Conservation (phyloP, 1,140 invertebrate genomes). For the Hylaeus volcanicus region DNA sequence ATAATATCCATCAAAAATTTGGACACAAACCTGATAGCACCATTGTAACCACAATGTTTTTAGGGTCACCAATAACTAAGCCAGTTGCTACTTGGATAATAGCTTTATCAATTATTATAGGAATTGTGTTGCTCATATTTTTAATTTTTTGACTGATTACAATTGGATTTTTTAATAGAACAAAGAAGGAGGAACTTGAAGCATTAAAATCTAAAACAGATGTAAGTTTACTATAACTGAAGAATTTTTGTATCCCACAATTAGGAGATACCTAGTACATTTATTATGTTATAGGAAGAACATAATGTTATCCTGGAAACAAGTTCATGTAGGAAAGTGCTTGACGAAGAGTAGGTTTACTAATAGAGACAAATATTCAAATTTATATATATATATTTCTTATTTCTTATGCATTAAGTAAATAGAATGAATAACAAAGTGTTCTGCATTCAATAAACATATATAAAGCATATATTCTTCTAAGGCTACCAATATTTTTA, state of each 20-base stretch:
- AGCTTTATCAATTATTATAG: conserved; percentile 72
- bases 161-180: conserved; percentile 76
- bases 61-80: conserved; percentile 60
- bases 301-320: conserved; percentile 40
- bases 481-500: conserved; percentile 50
- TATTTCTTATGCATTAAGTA: conserved; percentile 24
- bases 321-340: conserved; percentile 46
- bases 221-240: conserved; percentile 38
- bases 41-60: conserved; percentile 70
- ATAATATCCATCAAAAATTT: conserved; percentile 45
- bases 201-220: conserved; percentile 61
- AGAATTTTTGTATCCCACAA: neutral
- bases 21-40: conserved; percentile 50
- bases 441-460: conserved; percentile 16
- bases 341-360: conserved; percentile 28
- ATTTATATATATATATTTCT: conserved; percentile 25
- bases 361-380: conserved; percentile 13
- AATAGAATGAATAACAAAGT: conserved; percentile 42
- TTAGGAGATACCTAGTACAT: conserved; percentile 19
- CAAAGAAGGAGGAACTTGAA: conserved; percentile 71
- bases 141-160: conserved; percentile 71
- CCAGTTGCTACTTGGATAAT: conserved; percentile 74
- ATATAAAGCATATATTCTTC: conserved; percentile 29
- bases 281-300: conserved; percentile 44
- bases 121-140: conserved; percentile 71